Conservation (phyloP, 2,797 vertebrate species). For the Phylloscopus collybita region DNA sequence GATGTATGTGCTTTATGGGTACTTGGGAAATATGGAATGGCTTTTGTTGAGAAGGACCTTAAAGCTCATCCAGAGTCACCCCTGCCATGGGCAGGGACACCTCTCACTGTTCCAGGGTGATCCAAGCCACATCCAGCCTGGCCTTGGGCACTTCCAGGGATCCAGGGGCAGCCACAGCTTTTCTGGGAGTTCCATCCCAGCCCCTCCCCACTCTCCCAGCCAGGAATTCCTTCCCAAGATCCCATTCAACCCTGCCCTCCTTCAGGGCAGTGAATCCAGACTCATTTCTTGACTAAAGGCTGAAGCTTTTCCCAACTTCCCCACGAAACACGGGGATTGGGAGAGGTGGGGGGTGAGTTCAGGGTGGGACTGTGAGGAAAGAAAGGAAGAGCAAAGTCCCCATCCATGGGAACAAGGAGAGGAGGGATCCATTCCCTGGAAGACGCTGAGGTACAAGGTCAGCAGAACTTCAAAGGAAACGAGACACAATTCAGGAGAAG, state of each 20-base stretch:
- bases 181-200: not conserved
- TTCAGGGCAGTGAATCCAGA: not conserved
- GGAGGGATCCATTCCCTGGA: not conserved
- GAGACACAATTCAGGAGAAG: not conserved
- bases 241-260: rapidly evolving
- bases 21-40: not conserved
- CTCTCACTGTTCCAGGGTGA: not conserved
- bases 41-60: not conserved
- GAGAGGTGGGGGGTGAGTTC: not conserved
- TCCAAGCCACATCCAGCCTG: not conserved
- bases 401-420: not conserved
- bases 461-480: conserved; percentile 7
- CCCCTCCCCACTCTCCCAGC: rapidly evolving
- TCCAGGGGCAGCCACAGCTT: not conserved
- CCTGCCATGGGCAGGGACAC: not conserved
- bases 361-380: not conserved
- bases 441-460: not conserved
- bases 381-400: not conserved
- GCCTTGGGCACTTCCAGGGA: not conserved
- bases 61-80: not conserved
- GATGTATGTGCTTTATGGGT: not conserved
- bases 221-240: not conserved
- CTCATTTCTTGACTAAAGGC: not conserved
- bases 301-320: not conserved
- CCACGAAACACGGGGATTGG: rapidly evolving